Evolutionary conservation across 2,113 vertebrate species (phyloP).

Genomic region (Asarcornis scutulata): DNA sequence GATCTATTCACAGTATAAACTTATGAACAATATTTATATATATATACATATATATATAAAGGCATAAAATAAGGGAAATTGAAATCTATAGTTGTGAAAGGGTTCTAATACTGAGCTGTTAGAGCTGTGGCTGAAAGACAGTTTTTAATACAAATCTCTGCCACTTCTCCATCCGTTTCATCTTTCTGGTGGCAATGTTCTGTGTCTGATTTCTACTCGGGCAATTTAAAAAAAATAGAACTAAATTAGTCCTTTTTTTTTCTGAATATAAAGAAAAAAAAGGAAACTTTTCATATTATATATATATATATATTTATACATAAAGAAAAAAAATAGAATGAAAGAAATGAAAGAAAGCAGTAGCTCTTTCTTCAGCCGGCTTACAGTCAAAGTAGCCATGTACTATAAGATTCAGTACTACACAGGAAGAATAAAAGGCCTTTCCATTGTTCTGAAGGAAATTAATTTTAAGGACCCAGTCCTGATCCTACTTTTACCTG

Average conservation of each 20-base stretch:
- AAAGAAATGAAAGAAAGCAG: background rate
- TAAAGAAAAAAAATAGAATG: background rate
- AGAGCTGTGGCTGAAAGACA: background rate
- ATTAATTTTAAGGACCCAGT: background rate
- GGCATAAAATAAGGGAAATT: background rate
- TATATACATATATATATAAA: background rate
- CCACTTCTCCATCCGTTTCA: background rate
- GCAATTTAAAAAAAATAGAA: background rate
- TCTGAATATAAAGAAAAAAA: background rate
- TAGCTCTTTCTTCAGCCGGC: background rate
- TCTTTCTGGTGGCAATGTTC: background rate
- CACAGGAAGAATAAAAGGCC: background rate
- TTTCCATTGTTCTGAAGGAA: background rate
- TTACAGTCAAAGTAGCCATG: background rate
- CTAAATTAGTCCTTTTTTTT: background rate
- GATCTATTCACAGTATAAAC: background rate
- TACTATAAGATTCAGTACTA: background rate
- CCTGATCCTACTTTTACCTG: background rate
- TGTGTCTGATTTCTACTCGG: background rate
- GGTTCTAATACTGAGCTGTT: background rate
- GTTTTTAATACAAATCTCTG: background rate
- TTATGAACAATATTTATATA: background rate
- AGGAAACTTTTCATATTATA: background rate
- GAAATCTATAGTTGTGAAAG: background rate
- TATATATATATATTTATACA: no score